Evolutionary conservation across 2,888 invertebrate species (phyloP).

Genomic region (Osmoderma eremita): DNA sequence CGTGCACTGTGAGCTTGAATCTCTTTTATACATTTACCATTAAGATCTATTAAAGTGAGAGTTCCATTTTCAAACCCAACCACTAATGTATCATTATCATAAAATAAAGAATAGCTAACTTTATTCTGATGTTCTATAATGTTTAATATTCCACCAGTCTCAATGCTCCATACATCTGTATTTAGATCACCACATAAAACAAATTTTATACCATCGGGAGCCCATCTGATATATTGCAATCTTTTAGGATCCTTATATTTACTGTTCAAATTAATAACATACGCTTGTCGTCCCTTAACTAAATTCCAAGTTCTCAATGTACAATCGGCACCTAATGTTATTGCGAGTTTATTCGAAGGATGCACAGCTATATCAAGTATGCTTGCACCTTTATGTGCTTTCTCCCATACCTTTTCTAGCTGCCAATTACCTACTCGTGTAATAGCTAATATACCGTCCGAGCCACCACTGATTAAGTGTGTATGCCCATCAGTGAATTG

Average conservation of each 20-base stretch:
- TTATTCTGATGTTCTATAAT: conserved; percentile 75
- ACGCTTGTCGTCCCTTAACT: conserved; percentile 89
- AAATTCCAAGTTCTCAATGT: conserved; percentile 93
- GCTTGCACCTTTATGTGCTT: conserved; percentile 82
- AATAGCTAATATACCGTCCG: conserved; percentile 85
- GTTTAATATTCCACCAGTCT: conserved; percentile 75
- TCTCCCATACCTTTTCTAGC: conserved; percentile 82
- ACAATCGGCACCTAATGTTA: conserved; percentile 86
- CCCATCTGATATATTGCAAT: conserved; percentile 69
- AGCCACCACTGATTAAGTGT: conserved; percentile 84
- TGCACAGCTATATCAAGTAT: conserved; percentile 84
- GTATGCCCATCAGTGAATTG: conserved; percentile 80
- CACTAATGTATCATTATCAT: conserved; percentile 71
- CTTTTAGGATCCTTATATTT: conserved; percentile 66
- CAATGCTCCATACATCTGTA: conserved; percentile 84
- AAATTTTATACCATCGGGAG: conserved; percentile 81
- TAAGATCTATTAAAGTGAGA: conserved; percentile 69
- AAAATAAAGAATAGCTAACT: conserved; percentile 77
- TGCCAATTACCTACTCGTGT: conserved; percentile 88
- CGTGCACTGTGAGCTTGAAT: conserved; percentile 72
- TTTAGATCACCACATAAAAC: conserved; percentile 76
- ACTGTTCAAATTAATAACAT: conserved; percentile 84
- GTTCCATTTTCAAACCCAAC: conserved; percentile 82
- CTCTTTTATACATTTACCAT: conserved; percentile 64
- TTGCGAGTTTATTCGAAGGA: conserved; percentile 87